Base-by-base conservation (phyloP, 1,140 invertebrate species). In the Drosophila carrolli region DNA sequence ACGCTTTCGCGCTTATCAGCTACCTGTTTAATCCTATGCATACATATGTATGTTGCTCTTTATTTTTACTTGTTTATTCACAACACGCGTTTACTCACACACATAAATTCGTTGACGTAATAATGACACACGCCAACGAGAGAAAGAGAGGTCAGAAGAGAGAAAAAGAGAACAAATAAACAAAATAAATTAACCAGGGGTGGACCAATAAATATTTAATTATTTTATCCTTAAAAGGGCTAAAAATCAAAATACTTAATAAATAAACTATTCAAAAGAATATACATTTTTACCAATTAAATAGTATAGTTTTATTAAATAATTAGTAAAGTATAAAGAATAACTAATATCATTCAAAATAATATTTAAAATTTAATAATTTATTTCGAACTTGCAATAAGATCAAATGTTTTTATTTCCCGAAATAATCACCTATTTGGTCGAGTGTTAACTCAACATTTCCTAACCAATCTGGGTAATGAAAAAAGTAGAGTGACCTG, bases 71-170 rank as follows among this genome's bases (percentile, higher is more conserved):
- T 73, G 38, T 74, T 55, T 16, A 43, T 16, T 32, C 40, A 50
- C 47, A 50, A 74, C 72, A 75, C 70, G 58, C 72, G 68, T 54
- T 46, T n/a, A 40, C 19, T 14, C 43, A 54, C 9, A 46, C 16
- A 37, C 27, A 50, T 2, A 7, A 51, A 41, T 38, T 9, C 19
- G 32, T 38, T 19, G 72, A 75, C 53, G 46, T 53, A 53, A 58
- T 50, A 41, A 51, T 27, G 35, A 50, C 40, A 63, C 38, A 56
- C 40, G 29, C 29, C 29, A 32, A 32, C 27, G 32, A 51, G 11
- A 37, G 23, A 14, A 11, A 63, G 38, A 44, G 19, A 8, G 14
- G 14, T 5, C 9, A 23, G 8, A 11, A 32, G 4, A 14, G 11
- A 3, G 23, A n/a, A 23, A 27, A 6, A 47, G 32, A 11, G 6